Evolutionary conservation across 1,140 invertebrate genomes (phyloP), one percentile per base, ranked within the genome.

Genomic region (Tetragnatha versicolor): DNA sequence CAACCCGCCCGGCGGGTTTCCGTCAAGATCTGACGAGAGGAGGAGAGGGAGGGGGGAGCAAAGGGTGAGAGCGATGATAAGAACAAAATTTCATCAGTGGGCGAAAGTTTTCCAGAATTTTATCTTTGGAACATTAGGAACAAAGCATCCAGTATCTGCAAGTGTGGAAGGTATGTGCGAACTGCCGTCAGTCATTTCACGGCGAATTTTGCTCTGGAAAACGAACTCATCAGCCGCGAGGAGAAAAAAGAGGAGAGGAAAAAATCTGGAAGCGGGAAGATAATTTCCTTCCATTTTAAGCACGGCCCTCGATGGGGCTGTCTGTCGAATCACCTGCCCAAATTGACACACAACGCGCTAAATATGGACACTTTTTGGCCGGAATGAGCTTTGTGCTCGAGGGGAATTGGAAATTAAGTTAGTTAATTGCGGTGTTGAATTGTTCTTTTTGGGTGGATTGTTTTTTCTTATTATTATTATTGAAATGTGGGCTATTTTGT

Each of bases 121-220:
- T 78, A 78, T 78, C 76, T 78, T 69, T 78, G 76, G 76, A 78
- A 78, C 76, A 78, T 78, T 78, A 78, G 63, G 76, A 78, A 78
- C 76, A 78, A 78, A 78, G 76, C 60, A 65, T 47, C 60, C 65
- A 76, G 73, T 76, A 76, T 76, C 73, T 76, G 73, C 73, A 53
- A 76, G 73, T 53, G 73, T 66, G 49, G 73, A 65, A 76, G 65
- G 73, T 76, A 65, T 53, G 60, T 55, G 60, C 37, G 60, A 76
- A 76, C 60, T 42, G 73, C 73, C 73, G 73, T 76, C 73, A 76
- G 73, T 76, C 73, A 76, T 76, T 76, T 63, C 29, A 25, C 29
- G 29, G 58, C 33, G 31, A 63, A 75, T 63, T 75, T 63, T 75
- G 42, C 72, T 49, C 51, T 65, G 45, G 60, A 65, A n/a, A n/a